These are phyloP conservation scores for Phortica magna DNA, from an alignment of 2,888 invertebrate species.

Conservation along the genomic window DNA sequence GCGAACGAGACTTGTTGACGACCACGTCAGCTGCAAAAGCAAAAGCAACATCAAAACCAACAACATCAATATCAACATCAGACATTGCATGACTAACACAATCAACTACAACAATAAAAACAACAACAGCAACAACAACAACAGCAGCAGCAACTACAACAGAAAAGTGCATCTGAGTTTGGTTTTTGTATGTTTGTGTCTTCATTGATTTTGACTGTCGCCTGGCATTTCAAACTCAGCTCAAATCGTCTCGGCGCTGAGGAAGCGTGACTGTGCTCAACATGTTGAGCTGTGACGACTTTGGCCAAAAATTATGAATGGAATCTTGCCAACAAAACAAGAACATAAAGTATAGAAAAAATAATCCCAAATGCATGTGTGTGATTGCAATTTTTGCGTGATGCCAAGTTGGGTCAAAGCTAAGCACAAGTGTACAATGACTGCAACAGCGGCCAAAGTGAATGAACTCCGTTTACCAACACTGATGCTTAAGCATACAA, in stretches of 20 bases:
- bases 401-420: background rate
- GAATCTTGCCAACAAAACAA: slow-evolving; percentile 17
- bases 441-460: background rate
- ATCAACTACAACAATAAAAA: background rate
- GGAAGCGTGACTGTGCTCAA: slow-evolving; percentile 1
- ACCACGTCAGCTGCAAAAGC: slow-evolving; percentile 20
- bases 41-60: background rate
- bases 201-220: slow-evolving; percentile 32
- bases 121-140: background rate
- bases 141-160: background rate
- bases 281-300: background rate
- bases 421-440: background rate
- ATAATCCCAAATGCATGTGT: background rate
- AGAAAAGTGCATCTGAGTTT: background rate
- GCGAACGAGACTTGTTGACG: slow-evolving; percentile 16
- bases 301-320: slow-evolving; percentile 28
- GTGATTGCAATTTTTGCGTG: background rate
- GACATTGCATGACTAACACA: background rate
- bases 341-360: background rate
- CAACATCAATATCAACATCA: background rate
- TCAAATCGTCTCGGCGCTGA: background rate
- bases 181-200: slow-evolving; percentile 10
- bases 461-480: slow-evolving; percentile 7
- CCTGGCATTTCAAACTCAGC: slow-evolving; percentile 4
- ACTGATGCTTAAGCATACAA: background rate